phyloP scores from a whole-genome alignment of 2,888 invertebrate species.

The Cantharis rustica region DNA sequence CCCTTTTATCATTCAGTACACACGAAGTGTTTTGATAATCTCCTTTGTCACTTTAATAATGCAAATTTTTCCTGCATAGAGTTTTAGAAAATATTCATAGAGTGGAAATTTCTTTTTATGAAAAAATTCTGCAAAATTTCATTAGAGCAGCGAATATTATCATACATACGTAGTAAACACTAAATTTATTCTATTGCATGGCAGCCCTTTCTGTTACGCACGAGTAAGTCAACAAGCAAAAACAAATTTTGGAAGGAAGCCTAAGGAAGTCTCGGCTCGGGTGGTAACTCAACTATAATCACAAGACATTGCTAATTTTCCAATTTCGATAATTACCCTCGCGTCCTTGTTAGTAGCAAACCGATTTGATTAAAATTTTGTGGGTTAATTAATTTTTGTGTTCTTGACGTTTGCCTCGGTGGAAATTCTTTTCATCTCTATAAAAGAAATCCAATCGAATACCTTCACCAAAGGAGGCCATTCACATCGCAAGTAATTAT shows the following conservation, averaged over 20 bases:
- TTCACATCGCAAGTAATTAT: background rate
- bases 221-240: background rate
- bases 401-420: background rate
- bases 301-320: background rate
- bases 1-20: background rate
- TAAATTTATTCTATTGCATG: background rate
- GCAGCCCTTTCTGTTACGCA: background rate
- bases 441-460: background rate
- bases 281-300: no score
- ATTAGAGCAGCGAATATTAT: background rate
- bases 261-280: background rate
- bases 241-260: background rate
- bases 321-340: background rate
- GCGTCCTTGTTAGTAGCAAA: background rate
- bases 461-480: background rate
- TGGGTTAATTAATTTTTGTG: background rate
- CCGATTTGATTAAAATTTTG: background rate
- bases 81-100: background rate
- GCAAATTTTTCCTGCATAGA: background rate
- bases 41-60: background rate
- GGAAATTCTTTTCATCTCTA: background rate
- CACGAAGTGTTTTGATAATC: background rate
- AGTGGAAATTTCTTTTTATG: background rate
- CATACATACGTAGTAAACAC: background rate
- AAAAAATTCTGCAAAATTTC: background rate